phyloP scores from a whole-genome alignment of 1,140 invertebrate species.

The Cotesia typhae region DNA sequence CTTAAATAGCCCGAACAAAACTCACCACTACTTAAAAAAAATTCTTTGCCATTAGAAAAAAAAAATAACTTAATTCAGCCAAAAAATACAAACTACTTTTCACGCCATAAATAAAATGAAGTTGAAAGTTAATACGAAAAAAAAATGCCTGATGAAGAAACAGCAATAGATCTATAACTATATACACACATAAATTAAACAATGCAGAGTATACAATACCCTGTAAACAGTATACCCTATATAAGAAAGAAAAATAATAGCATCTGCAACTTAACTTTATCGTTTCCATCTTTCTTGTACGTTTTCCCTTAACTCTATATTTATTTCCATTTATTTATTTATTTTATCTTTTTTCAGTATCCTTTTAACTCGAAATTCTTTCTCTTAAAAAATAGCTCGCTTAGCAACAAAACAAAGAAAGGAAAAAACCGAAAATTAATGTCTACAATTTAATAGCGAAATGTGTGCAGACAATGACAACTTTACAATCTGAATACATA shows the following conservation, averaged over 20 bases:
- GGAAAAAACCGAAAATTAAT: slow-evolving; percentile 1
- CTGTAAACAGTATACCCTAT: too few species aligned
- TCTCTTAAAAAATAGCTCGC: slow-evolving; percentile 5
- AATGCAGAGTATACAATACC: too few species aligned
- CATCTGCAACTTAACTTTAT: slow-evolving; percentile 23
- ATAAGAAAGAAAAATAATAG: slow-evolving; percentile 18
- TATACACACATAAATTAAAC: too few species aligned
- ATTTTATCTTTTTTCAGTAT: background rate
- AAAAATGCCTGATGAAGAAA: slow-evolving; percentile 39
- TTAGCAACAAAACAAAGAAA: background rate
- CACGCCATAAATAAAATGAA: slow-evolving; percentile 58
- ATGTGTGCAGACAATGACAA: slow-evolving; percentile 11
- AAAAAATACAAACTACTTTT: slow-evolving; percentile 46
- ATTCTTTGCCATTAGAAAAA: too few species aligned
- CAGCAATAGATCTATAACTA: slow-evolving; percentile 31
- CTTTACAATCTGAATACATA: slow-evolving; percentile 37
- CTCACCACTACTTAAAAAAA: too few species aligned
- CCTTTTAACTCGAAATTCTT: background rate
- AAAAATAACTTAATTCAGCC: too few species aligned
- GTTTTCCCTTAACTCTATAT: too few species aligned
- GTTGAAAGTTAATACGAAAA: slow-evolving; percentile 50
- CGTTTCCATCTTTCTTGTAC: slow-evolving; percentile 2
- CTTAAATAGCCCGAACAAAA: too few species aligned
- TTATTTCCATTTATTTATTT: slow-evolving; percentile 2
- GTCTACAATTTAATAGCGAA: slow-evolving; percentile 15